Evolutionary conservation across 1,140 invertebrate genomes (phyloP), one percentile per base, ranked within the genome.

Genomic region (Rhyzopertha dominica): DNA sequence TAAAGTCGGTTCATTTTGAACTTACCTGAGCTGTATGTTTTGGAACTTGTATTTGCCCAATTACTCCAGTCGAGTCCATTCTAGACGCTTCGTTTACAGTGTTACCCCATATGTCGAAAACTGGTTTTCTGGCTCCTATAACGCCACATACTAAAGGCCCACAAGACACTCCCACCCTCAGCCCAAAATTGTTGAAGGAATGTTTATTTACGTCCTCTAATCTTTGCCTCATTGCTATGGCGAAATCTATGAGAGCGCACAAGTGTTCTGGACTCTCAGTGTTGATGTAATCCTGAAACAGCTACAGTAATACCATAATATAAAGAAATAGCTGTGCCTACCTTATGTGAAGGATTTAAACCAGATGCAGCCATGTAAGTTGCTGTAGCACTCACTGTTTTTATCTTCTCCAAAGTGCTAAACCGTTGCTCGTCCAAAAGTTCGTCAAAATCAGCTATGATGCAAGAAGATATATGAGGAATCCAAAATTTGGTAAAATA

Each of bases 291-390:
- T 73, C 67, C 75, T 78, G 35, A 7, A 39, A 54, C 20, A 54
- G 10, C 17, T 7, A 7, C 24, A 1, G 37, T 13, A 13, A 45
- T 52, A 55, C 53, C 41, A n/a, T 32, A 9, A 32, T 13, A 8
- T 14, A 32, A 32, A 12, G 14, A 4, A 22, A 3, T 38, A 38
- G 23, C 29, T 26, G 29, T 26, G 9, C 23, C 18, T 4, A 82
- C 79, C 61, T 82, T 79, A 63, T 81, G 74, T 28, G 77, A 79
- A 5, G 87, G 80, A 73, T 89, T 92, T 0, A 99, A 72, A n/a
- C 96, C 96, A 10, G 93, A 93, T 2, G 94, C 95, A 5, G 95
- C 95, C 96, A 99, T 99, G 57, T 98, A 99, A 5, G 92, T 97
- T 0, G 83, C 82, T 2, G 92, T 97, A 0, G 83, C 81, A 20